Evolutionary conservation across 2,113 vertebrate species (phyloP).

Genomic region (Thermophis baileyi): DNA sequence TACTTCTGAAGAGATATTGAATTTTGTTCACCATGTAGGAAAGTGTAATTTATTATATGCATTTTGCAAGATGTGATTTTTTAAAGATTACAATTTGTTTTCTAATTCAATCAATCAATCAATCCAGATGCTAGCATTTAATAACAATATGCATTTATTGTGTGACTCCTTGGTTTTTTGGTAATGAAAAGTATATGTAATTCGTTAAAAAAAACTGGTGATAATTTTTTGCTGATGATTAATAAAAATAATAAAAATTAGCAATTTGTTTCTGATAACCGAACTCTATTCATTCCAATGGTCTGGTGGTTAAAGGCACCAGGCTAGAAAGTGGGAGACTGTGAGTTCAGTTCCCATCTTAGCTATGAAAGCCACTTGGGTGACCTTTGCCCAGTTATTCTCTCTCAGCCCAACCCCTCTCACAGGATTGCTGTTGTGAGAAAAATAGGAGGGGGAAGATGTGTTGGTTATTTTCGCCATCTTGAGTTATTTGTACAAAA

Average conservation of each 20-base stretch:
- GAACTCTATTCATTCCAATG: background rate
- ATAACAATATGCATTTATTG: background rate
- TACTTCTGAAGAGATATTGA: background rate
- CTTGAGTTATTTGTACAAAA: background rate
- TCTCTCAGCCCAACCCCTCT: background rate
- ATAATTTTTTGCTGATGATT: background rate
- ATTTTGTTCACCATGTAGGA: background rate
- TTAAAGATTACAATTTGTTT: background rate
- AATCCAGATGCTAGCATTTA: background rate
- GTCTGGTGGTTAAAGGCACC: background rate
- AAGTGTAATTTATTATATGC: background rate
- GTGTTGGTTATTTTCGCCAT: background rate
- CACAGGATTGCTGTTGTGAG: background rate
- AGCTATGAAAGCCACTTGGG: background rate
- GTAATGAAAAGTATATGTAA: background rate
- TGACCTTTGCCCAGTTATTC: background rate
- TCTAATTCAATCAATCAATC: background rate
- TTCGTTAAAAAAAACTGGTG: background rate
- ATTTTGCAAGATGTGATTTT: background rate
- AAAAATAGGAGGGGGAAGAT: background rate
- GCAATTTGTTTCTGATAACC: background rate
- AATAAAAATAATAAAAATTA: background rate
- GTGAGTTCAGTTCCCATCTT: background rate
- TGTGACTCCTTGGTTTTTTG: background rate
- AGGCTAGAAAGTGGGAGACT: background rate